A percentile compares a stretch with the other conserved stretches of the same genome.
phyloP scores from a whole-genome alignment of 2,888 invertebrate species.

The Copidosoma aretas region DNA sequence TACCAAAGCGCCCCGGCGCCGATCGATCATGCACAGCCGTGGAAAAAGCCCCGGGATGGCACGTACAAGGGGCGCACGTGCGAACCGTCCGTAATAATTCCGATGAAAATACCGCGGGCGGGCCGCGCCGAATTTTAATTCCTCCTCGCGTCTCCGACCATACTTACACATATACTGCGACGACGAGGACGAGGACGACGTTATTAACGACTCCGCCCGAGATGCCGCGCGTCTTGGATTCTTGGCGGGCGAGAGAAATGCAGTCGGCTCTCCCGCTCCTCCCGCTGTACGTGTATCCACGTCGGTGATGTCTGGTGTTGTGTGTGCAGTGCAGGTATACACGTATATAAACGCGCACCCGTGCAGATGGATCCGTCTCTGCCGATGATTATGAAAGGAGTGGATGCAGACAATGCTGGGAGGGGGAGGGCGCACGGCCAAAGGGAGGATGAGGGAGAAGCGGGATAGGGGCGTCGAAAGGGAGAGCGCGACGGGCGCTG shows the following conservation, averaged over 20 bases:
- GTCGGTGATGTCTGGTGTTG: not conserved
- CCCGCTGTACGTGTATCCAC: too few relatives aligned
- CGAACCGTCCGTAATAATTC: not conserved
- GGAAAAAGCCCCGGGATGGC: not conserved
- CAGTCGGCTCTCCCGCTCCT: not conserved
- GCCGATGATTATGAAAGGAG: slow-evolving; percentile 25
- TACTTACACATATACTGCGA: too few relatives aligned
- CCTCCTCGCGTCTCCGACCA: too few relatives aligned
- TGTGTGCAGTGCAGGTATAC: not conserved
- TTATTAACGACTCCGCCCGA: not conserved
- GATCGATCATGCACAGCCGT: slow-evolving; percentile 14
- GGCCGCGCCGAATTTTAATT: slow-evolving; percentile 22
- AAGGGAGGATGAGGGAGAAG: not conserved
- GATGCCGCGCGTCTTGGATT: not conserved
- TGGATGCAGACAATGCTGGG: slow-evolving; percentile 1
- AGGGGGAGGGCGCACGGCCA: not conserved
- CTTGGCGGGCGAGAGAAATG: not conserved
- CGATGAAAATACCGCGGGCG: slow-evolving; percentile 18
- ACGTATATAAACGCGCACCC: not conserved
- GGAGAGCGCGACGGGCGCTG: too few relatives aligned
- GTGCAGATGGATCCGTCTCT: not conserved
- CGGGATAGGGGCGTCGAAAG: not conserved
- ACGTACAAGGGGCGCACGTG: not conserved
- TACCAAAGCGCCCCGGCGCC: not conserved
- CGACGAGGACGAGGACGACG: not conserved